A percentile compares a stretch with the other conserved stretches of the same genome.
These are phyloP conservation scores for Trissonchulus sp. DNA, from an alignment of 2,888 invertebrate genomes.

Conservation along the genomic window DNA sequence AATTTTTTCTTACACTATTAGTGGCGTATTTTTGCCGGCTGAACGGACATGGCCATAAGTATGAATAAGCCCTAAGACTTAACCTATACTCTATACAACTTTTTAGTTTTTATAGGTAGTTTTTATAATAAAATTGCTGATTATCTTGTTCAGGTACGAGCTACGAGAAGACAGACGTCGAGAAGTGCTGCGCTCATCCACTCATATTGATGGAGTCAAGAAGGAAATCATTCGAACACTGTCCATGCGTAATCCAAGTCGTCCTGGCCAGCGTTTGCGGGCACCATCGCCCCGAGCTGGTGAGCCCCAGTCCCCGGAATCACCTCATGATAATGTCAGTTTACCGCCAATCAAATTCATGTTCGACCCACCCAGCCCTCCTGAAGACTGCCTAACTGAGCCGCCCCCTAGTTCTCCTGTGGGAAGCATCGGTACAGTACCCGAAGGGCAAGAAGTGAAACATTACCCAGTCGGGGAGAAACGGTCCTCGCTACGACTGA, in stretches of 20 bases:
- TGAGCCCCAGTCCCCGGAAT: background rate
- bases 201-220: conserved; percentile 57
- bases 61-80: too few relatives aligned
- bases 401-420: background rate
- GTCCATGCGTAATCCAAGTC: conserved; percentile 30
- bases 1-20: too few relatives aligned
- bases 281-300: background rate
- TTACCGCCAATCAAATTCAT: background rate
- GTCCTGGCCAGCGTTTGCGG: background rate
- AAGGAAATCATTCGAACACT: conserved; percentile 56
- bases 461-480: background rate
- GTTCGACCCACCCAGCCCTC: background rate
- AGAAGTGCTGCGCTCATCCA: conserved; percentile 55
- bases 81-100: too few relatives aligned
- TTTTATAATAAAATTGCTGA: too few relatives aligned
- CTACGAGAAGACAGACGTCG: conserved; percentile 58
- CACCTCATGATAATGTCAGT: background rate
- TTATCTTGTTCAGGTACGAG: conserved; percentile 54
- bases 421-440: background rate
- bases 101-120: too few relatives aligned
- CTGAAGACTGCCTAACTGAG: background rate
- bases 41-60: too few relatives aligned
- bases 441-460: background rate
- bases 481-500: background rate
- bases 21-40: too few relatives aligned